These are phyloP conservation scores for Gadus macrocephalus DNA, from an alignment of 2,113 vertebrate species.

Conservation along the genomic window DNA sequence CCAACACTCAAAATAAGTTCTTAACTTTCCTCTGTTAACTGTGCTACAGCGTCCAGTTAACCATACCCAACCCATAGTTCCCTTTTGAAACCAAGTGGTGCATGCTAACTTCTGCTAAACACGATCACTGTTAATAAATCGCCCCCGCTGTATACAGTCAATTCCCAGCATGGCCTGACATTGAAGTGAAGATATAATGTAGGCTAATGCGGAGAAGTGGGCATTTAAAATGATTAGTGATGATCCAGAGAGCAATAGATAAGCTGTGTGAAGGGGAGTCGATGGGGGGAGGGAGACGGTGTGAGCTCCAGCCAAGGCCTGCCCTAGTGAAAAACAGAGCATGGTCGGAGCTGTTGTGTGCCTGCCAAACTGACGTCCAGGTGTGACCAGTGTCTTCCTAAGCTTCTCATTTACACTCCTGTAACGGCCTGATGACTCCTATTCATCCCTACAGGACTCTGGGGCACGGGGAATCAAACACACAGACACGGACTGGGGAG, in stretches of 20 bases:
- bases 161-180: too few relatives aligned
- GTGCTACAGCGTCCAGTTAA: too few relatives aligned
- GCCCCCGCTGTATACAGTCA: too few relatives aligned
- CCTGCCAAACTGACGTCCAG: slow-evolving; percentile 54
- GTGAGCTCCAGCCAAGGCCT: slow-evolving; percentile 15
- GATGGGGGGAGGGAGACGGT: slow-evolving; percentile 2
- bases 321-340: slow-evolving; percentile 22
- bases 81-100: too few relatives aligned
- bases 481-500: neutral
- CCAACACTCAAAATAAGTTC: too few relatives aligned
- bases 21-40: too few relatives aligned
- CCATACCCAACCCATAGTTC: too few relatives aligned
- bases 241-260: slow-evolving; percentile 3
- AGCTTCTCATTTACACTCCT: slow-evolving; percentile 51
- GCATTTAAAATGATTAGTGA: slow-evolving; percentile 10
- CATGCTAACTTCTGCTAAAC: too few relatives aligned
- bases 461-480: neutral
- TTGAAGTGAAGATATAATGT: too few relatives aligned
- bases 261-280: slow-evolving; percentile 25
- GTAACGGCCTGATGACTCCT: slow-evolving; percentile 34
- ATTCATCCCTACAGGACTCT: slow-evolving; percentile 1
- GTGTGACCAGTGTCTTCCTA: slow-evolving; percentile 48
- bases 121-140: too few relatives aligned
- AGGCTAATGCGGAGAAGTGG: neutral
- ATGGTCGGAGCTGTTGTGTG: slow-evolving; percentile 51